Percentiles rank a stretch among this genome's conserved stretches.
Conservation (phyloP, 2,797 vertebrate species). For the Enoplosus armatus region DNA sequence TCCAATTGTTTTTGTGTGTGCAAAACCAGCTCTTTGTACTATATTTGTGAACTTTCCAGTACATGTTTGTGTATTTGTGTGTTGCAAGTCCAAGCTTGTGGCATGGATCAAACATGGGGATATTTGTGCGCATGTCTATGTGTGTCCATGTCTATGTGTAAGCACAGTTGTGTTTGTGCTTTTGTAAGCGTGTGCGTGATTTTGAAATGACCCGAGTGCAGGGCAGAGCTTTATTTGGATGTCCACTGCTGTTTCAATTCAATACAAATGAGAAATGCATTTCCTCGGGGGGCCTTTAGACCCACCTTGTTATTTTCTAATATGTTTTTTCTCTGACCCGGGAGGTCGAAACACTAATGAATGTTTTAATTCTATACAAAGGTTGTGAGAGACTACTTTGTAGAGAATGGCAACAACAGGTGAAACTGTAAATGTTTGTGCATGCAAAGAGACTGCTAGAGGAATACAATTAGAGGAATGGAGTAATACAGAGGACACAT, state of each 20-base stretch:
- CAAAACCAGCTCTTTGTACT: constrained; percentile 20
- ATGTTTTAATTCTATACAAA: constrained; percentile 47
- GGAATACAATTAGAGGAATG: constrained; percentile 20
- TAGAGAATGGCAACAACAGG: neutral
- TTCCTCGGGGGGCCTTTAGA: constrained; percentile 40
- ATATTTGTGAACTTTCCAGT: constrained; percentile 24
- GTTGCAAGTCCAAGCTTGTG: neutral
- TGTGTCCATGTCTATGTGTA: neutral
- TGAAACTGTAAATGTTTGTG: constrained; percentile 31
- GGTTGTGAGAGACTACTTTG: constrained; percentile 9
- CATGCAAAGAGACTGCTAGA: constrained; percentile 4
- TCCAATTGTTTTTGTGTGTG: constrained; percentile 45
- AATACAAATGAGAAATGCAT: constrained; percentile 44
- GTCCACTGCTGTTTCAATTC: constrained; percentile 40
- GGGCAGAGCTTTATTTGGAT: constrained; percentile 27
- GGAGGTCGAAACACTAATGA: constrained; percentile 37
- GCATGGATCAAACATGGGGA: neutral
- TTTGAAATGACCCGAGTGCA: constrained; percentile 17
- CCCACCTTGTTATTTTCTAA: constrained; percentile 41
- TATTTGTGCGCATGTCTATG: neutral
- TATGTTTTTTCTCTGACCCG: constrained; percentile 32
- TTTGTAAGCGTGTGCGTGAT: neutral
- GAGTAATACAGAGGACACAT: constrained; percentile 39
- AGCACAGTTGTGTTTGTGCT: constrained; percentile 4
- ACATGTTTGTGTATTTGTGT: constrained; percentile 15